phyloP scores from a whole-genome alignment of 1,140 invertebrate genomes.

The Tetraneura akinire region DNA sequence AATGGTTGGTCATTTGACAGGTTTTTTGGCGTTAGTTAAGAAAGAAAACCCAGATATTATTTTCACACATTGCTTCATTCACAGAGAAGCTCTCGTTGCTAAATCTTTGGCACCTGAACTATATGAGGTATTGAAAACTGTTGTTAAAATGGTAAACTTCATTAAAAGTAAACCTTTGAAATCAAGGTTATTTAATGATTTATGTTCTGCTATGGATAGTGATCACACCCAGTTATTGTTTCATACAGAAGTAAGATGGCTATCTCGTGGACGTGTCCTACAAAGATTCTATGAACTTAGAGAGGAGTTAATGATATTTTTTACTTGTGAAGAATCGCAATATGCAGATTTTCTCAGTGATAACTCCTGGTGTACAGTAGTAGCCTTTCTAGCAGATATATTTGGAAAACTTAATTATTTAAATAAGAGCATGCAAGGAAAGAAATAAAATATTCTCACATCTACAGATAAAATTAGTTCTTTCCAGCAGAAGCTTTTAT shows the following conservation, averaged over 20 bases:
- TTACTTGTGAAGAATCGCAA: no score
- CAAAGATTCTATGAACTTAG: not conserved
- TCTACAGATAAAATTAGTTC: slow-evolving; percentile 52
- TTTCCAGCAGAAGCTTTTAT: not conserved
- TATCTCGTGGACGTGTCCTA: not conserved
- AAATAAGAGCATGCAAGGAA: slow-evolving; percentile 12
- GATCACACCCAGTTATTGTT: not conserved
- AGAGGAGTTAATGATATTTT: not conserved
- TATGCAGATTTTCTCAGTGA: no score
- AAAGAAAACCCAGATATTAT: no score
- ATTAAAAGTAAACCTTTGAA: not conserved
- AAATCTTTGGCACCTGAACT: not conserved
- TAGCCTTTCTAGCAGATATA: no score
- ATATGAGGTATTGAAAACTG: not conserved
- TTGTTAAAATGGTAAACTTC: not conserved
- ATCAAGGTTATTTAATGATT: not conserved
- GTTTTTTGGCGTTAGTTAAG: no score
- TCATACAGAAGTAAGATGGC: not conserved
- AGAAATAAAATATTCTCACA: slow-evolving; percentile 15
- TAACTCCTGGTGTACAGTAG: no score
- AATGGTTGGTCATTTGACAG: no score
- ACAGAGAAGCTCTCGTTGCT: no score
- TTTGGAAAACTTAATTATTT: not conserved
- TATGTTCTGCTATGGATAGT: not conserved
- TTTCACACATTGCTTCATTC: no score